Evolutionary conservation across 2,113 vertebrate genomes (phyloP), one percentile per base, ranked within the genome.

Genomic region (Corythornis cristatus): DNA sequence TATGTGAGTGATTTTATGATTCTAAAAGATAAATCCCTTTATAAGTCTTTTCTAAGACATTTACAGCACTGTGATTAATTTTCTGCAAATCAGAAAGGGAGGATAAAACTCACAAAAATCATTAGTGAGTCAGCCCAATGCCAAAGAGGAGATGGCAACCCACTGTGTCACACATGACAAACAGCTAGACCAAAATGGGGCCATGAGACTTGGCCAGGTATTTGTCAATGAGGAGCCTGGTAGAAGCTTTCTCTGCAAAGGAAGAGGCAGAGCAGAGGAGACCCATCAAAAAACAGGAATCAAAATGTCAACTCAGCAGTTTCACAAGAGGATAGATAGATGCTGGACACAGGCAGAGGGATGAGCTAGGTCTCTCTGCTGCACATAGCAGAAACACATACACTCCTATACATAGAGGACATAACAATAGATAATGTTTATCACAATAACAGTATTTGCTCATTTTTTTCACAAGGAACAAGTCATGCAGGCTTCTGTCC

Each of bases 361-460:
- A 26, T n/a, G 31, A 80, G 25, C 33, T 56, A 15, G 21, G 12
- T 61, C 31, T 77, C 26, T 25, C 35, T 43, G 2, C n/a, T 33
- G 26, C 18, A 15, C 29, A 11, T 8, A 53, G 35, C 23, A 68
- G n/a, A 65, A 9, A 68, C 9, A 6, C 0, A 0, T 9, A 19
- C 15, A 6, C 15, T 71, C 35, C 48, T 68, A 22, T 73, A 9
- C 19, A 18, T 0, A 83, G 20, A 65, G 5, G 6, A 61, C 31
- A 70, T 16, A 77, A 86, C 83, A 70, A 18, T 22, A 46, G 17
- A 43, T 62, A 5, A 5, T 15, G 3, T 23, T 83, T 67, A 37
- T 64, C 68, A 51, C 13, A 70, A 11, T 17, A 45, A 20, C 7
- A 29, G 16, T 23, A 50, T 77, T 67, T 75, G 21, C 21, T 57